Conservation (phyloP, 2,888 invertebrate species). For the Geophilus truncorum region DNA sequence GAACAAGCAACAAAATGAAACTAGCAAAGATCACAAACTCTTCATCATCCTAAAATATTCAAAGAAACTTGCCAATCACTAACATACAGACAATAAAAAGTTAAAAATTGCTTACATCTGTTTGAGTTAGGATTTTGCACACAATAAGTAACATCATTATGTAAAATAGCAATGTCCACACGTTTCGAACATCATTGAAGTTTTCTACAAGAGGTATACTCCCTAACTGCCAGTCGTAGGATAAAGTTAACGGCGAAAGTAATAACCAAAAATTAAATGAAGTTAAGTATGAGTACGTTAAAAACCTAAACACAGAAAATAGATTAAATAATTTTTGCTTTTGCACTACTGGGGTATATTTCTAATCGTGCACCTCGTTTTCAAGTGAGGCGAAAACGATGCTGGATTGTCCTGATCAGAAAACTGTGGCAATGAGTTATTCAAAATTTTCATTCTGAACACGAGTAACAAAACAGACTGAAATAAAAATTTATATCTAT, state of each 20-base stretch:
- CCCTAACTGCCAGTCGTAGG: conserved; percentile 88
- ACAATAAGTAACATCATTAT: not conserved
- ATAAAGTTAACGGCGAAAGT: conserved; percentile 69
- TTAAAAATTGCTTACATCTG: not conserved
- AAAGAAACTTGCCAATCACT: too few relatives aligned
- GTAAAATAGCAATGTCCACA: conserved; percentile 30
- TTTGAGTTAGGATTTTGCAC: not conserved
- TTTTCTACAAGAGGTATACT: conserved; percentile 72
- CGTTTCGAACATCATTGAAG: conserved; percentile 64
- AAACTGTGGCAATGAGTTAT: not conserved
- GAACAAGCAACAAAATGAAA: not conserved
- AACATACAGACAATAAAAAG: too few relatives aligned
- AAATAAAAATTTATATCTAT: not conserved
- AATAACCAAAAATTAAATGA: conserved; percentile 78
- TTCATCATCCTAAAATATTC: not conserved
- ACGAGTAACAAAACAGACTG: not conserved
- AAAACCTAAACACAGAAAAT: conserved; percentile 55
- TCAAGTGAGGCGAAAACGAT: not conserved
- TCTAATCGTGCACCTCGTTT: not conserved
- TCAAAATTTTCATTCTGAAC: not conserved
- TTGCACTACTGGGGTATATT: too few relatives aligned
- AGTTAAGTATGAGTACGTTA: conserved; percentile 76
- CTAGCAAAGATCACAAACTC: not conserved
- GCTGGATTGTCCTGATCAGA: not conserved
- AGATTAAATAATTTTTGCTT: not conserved